These are phyloP conservation scores for Magallana ariakensis DNA, from an alignment of 1,140 invertebrate species.

Conservation along the genomic window DNA sequence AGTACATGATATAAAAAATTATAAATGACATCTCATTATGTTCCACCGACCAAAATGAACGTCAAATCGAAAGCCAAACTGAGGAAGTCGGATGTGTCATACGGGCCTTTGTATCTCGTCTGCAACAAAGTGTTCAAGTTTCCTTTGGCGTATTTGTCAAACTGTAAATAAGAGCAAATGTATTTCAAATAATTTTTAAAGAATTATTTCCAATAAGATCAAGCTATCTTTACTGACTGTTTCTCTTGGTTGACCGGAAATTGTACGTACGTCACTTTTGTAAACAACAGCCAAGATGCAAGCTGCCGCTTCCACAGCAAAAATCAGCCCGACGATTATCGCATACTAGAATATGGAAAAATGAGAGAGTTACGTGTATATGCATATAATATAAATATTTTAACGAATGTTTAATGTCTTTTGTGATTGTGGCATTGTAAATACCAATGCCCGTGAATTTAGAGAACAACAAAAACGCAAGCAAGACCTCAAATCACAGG, in stretches of 20 bases:
- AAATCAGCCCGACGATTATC: slow-evolving; percentile 48
- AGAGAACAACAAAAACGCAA: too few relatives aligned
- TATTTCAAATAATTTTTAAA: neutral
- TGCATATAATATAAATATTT: too few relatives aligned
- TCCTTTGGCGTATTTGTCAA: slow-evolving; percentile 53
- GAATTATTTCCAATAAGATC: neutral
- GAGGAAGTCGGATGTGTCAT: slow-evolving; percentile 53
- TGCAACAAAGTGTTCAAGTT: slow-evolving; percentile 46
- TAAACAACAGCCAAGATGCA: slow-evolving; percentile 48
- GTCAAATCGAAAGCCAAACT: slow-evolving; percentile 56
- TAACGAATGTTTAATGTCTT: too few relatives aligned
- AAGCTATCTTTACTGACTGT: neutral
- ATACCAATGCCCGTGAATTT: too few relatives aligned
- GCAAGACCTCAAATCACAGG: too few relatives aligned
- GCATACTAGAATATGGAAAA: slow-evolving; percentile 49
- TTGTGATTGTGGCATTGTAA: too few relatives aligned
- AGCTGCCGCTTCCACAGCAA: slow-evolving; percentile 46
- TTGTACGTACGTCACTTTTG: slow-evolving; percentile 47
- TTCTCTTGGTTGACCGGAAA: neutral
- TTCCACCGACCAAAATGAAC: slow-evolving; percentile 48
- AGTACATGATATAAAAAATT: too few relatives aligned
- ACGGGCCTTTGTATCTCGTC: slow-evolving; percentile 53
- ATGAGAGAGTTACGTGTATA: neutral
- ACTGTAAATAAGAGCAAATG: slow-evolving; percentile 38
- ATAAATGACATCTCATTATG: too few relatives aligned